Evolutionary conservation across 2,113 vertebrate species (phyloP), one percentile per base, ranked within the genome.

Genomic region (Malurus alboscapulatus): DNA sequence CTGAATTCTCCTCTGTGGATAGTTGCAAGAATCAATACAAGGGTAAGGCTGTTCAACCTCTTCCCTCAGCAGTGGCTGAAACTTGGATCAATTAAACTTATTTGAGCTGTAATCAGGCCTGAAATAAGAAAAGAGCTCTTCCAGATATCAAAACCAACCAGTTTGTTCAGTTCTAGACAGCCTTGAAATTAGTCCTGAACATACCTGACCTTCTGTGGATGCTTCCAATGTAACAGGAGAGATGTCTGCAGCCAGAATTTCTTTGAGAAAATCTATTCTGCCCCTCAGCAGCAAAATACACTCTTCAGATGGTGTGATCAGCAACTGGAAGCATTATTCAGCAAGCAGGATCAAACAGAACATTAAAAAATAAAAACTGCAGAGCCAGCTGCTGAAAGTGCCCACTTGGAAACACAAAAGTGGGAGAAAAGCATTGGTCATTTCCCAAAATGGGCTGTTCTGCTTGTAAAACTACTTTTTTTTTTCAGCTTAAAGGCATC

Each of bases 381-480:
- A 68, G 79, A 88, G 22, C 48, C 30, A 92, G 51, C 38, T 94
- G 57, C 30, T 86, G 17, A 84, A 61, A 95, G 18, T 36, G 40
- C 62, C 92, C 30, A 53, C 75, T 88, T 96, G 69, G 30, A 91
- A 59, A 84, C 42, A 87, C 44, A 45, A 71, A 83, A 85, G 84
- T 57, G 10, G 44, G 45, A 85, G 61, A 88, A 96, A 89, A 90
- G 83, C 42, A 26, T 76, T 90, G 34, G 30, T 71, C 69, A 51
- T 89, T 95, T 61, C 90, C n/a, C 29, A 15, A 62, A 69, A 62
- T 45, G 29, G 27, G 40, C 69, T 74, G 26, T 87, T 96, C 95
- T 92, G 91, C 54, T 82, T 77, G 80, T 92, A 66, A 95, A 88
- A 94, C 38, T 91, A 91, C 67, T 84, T 94, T 95, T 94, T 95